A percentile compares a stretch with the other conserved stretches of the same genome.
These are phyloP conservation scores for Poicephalus gulielmi DNA, from an alignment of 2,113 vertebrate species.

Conservation along the genomic window DNA sequence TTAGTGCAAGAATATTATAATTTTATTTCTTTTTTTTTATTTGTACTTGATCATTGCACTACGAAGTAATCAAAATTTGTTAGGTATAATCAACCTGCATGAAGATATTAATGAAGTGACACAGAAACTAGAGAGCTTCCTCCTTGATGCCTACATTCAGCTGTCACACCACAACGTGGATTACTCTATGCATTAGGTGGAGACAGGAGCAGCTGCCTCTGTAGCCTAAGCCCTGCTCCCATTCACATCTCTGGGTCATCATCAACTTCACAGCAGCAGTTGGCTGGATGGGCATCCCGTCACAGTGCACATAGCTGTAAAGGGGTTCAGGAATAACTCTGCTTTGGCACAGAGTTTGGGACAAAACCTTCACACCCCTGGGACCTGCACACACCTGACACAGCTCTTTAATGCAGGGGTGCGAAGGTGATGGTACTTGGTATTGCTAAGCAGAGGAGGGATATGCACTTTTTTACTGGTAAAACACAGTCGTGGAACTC, in stretches of 20 bases:
- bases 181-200: background rate
- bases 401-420: rapidly evolving
- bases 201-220: background rate
- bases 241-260: background rate
- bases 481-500: background rate
- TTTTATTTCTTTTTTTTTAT: background rate
- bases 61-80: background rate
- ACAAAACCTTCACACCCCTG: background rate
- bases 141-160: background rate
- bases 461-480: background rate
- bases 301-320: rapidly evolving
- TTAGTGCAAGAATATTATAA: background rate
- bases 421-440: background rate
- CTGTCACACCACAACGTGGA: background rate
- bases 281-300: background rate
- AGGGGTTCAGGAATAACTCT: background rate
- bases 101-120: background rate
- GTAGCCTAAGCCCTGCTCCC: background rate
- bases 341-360: background rate
- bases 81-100: background rate
- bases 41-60: background rate
- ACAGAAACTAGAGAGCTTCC: background rate
- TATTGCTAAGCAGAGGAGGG: background rate
- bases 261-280: background rate
- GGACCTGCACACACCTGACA: background rate